Base-by-base conservation (phyloP, 1,140 invertebrate genomes). In the Ephestia elutella region DNA sequence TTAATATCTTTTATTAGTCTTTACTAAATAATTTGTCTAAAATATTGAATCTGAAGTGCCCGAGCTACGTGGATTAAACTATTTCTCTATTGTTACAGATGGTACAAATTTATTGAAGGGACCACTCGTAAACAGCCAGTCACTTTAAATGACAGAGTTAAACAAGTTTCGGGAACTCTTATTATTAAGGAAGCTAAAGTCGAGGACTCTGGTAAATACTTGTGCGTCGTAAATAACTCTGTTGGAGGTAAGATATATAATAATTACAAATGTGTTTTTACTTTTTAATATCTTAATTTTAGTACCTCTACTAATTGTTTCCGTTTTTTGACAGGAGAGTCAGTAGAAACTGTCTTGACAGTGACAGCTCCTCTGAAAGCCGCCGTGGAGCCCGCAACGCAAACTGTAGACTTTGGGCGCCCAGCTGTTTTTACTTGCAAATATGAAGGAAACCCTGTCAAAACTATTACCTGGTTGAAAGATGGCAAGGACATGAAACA, bases 141-240 rank as follows among this genome's bases (percentile, higher is more conserved):
- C 3, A 91, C 92, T 38, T 86, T 97, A 53, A 94, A 96, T 78
- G 96, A 97, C 50, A 92, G 96, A 66, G 94, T 97, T 1, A 95
- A 96, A 73, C 96, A 97, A 90, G 95, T 96, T n/a, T 96, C 96
- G 64, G 97, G 97, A 58, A 98, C 97, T 58, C 89, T 98, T 59
- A 96, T 97, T 65, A 97, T 98, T 59, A 93, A 94, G 60, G 95
- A 97, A 78, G 96, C 96, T 19, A 93, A 94, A 70, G 96, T 97
- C 48, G 94, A 95, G 73, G 97, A 98, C 83, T 97, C 95, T 60
- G 97, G 97, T 69, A 96, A 96, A 82, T 99, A 98, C 77, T 86
- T 97, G 20, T 98, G 97, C 80, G 95, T 97, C 60, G 96, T 98
- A 0, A 97, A 96, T 76, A 99, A 98, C 77, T 96, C 95, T 0